These are phyloP conservation scores for Mungos mungo DNA, from an alignment of 2,113 vertebrate genomes.

Conservation along the genomic window DNA sequence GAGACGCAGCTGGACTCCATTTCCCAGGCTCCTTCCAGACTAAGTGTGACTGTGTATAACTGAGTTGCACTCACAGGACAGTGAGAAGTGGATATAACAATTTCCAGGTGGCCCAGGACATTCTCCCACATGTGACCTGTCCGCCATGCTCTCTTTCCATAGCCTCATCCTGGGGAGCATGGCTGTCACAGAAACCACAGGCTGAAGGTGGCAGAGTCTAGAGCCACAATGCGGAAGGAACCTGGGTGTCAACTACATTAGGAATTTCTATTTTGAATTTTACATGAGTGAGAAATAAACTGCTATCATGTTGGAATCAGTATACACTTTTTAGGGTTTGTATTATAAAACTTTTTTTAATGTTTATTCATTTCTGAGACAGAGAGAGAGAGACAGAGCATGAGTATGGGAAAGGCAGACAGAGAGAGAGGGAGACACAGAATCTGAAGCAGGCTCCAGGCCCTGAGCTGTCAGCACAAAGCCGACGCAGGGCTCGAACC, in stretches of 20 bases:
- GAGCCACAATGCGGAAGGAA: background rate
- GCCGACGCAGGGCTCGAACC: too few species aligned
- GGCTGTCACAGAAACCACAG: background rate
- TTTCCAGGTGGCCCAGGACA: background rate
- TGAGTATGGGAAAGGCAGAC: too few species aligned
- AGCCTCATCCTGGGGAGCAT: background rate
- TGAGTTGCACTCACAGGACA: background rate
- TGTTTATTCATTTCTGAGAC: too few species aligned
- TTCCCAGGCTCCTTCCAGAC: background rate
- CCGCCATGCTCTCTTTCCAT: background rate
- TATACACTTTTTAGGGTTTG: background rate
- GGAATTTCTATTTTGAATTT: slow-evolving; percentile 8
- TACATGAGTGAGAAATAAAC: background rate
- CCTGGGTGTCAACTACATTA: background rate
- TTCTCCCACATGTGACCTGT: background rate
- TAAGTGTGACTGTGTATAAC: background rate
- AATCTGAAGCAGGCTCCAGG: too few species aligned
- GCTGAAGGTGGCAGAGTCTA: background rate
- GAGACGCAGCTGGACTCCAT: background rate
- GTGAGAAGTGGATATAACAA: background rate
- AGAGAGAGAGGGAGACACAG: too few species aligned
- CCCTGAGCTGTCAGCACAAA: too few species aligned
- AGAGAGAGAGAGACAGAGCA: too few species aligned
- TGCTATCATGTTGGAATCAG: background rate
- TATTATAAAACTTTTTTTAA: background rate